Evolutionary conservation across 2,113 vertebrate species (phyloP).

Genomic region (Gallinago jamesoni): DNA sequence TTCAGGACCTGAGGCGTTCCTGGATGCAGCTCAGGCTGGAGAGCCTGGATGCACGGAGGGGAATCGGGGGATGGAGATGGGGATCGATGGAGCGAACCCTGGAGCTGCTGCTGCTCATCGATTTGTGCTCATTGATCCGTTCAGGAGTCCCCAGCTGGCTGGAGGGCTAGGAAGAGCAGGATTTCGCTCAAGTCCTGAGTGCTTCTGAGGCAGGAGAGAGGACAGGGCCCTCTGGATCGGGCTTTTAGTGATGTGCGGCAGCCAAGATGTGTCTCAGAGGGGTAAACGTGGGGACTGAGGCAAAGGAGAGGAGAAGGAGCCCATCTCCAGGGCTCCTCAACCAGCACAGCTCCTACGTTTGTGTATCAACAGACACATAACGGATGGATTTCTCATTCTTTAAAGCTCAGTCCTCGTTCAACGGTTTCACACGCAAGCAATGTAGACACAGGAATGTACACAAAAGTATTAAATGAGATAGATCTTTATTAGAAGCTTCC

Average conservation of each 20-base stretch:
- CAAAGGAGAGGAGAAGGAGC: background rate
- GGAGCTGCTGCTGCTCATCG: background rate
- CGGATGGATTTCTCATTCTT: background rate
- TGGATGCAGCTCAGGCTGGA: background rate
- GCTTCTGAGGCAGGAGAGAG: background rate
- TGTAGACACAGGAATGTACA: background rate
- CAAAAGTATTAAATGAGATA: background rate
- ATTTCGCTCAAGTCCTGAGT: background rate
- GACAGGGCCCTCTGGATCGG: too few relatives aligned
- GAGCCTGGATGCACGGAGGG: background rate
- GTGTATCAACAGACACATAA: background rate
- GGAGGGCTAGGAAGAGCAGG: background rate
- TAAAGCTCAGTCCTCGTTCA: background rate
- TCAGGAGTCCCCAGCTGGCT: background rate
- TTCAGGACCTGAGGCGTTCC: background rate
- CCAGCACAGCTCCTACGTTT: background rate
- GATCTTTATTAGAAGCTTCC: slow-evolving; percentile 56
- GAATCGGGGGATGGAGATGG: background rate
- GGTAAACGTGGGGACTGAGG: background rate
- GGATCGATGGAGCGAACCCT: accelerated
- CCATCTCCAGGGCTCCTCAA: background rate
- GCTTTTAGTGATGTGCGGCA: background rate
- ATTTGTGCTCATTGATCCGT: background rate
- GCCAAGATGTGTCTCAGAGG: background rate
- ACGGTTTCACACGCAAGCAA: background rate